These are phyloP conservation scores for Drosophila cracens DNA, from an alignment of 2,888 invertebrate genomes.

Conservation along the genomic window DNA sequence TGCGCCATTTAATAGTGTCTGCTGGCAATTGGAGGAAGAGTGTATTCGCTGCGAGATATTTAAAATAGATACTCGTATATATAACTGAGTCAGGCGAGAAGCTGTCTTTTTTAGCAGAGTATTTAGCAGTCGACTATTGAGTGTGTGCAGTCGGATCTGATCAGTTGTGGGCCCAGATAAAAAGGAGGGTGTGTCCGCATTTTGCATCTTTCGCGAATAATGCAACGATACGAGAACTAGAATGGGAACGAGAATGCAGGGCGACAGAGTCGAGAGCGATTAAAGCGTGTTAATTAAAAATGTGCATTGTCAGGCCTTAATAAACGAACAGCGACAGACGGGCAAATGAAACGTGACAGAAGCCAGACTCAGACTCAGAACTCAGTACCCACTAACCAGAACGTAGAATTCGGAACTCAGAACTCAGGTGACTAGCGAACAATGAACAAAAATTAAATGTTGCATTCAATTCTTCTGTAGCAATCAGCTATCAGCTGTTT, in stretches of 20 bases:
- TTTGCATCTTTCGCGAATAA: conserved; percentile 22
- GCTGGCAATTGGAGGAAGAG: no score
- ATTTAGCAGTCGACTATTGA: conserved; percentile 7
- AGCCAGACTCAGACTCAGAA: not conserved
- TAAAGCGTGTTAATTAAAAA: conserved; percentile 55
- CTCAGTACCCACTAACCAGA: conserved; percentile 15
- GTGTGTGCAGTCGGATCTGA: not conserved
- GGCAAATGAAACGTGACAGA: conserved; percentile 62
- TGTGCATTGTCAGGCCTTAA: conserved; percentile 41
- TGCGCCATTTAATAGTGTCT: conserved; percentile 28
- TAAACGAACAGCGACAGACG: conserved; percentile 11
- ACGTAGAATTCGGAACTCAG: not conserved
- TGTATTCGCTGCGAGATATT: not conserved
- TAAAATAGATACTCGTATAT: no score
- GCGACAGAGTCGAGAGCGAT: conserved; percentile 44
- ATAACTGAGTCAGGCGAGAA: not conserved
- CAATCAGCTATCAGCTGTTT: not conserved
- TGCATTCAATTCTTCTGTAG: not conserved
- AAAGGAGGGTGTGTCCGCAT: conserved; percentile 45
- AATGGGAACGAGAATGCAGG: conserved; percentile 29
- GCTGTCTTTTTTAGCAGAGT: not conserved
- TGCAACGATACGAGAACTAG: not conserved
- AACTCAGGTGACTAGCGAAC: conserved; percentile 13
- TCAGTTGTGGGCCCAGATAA: conserved; percentile 5
- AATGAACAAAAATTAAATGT: not conserved